Evolutionary conservation across 2,113 vertebrate genomes (phyloP), one percentile per base, ranked within the genome.

Genomic region (Pomatorhinus ruficollis): DNA sequence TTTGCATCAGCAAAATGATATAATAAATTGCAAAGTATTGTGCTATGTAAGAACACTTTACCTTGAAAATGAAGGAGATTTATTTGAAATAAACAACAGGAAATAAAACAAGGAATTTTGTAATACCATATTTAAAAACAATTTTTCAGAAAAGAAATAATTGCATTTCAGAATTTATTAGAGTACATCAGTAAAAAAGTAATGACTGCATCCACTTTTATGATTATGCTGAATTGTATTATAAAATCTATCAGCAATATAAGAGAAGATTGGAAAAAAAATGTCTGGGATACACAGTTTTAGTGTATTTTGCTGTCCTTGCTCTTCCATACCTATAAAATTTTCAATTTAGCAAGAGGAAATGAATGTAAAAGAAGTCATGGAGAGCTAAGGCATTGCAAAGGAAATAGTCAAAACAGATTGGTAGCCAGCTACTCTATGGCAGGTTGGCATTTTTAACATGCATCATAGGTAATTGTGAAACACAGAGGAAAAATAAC

Each of bases 81-180:
- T 87, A 25, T 68, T 79, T 87, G n/a, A 93, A 91, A 85, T 82
- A 76, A 83, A 66, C 16, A 91, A 37, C 42, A 79, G 65, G 27
- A 54, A 82, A 82, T 82, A 84, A 63, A 84, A 0, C 19, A 82
- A 71, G 39, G 24, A 44, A n/a, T 66, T 95, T 71, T 56, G 22
- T 79, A 82, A 60, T 85, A 59, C 20, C 15, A 3, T 44, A n/a
- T 87, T 56, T 76, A 15, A 79, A 95, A 93, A 79, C 24, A 71
- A 1, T 64, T 87, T 89, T 91, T 90, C 57, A 82, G 81, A 68
- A 60, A 75, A 79, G 8, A 64, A 93, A 92, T 78, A 93, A 78
- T 84, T 87, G 40, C 19, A 21, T 76, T 94, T 89, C 61, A 68
- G 57, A 72, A 87, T 93, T 91, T 93, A 85, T 87, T 96, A 87